Evolutionary conservation across 2,888 invertebrate species (phyloP).

Genomic region (Pinctada fucata): DNA sequence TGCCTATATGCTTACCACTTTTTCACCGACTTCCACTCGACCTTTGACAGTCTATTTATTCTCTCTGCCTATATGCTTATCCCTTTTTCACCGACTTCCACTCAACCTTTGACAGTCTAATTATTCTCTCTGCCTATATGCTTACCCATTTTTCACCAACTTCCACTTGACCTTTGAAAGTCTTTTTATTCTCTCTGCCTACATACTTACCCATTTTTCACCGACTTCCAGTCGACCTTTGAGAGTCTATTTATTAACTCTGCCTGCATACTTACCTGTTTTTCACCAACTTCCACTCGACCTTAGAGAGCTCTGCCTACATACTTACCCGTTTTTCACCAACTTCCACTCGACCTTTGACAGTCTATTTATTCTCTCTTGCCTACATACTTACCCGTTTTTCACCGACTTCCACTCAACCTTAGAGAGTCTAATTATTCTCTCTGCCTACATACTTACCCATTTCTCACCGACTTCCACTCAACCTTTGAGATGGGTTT

Average conservation of each 20-base stretch:
- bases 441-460: constrained; percentile 67
- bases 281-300: constrained; percentile 94
- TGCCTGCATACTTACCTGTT: constrained; percentile 77
- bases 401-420: constrained; percentile 79
- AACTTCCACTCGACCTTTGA: too few relatives aligned
- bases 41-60: too few relatives aligned
- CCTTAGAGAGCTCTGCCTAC: constrained; percentile 83
- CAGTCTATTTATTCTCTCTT: too few relatives aligned
- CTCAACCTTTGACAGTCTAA: too few relatives aligned
- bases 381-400: too few relatives aligned
- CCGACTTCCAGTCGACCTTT: constrained; percentile 95
- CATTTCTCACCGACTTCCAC: constrained; percentile 90
- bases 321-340: too few relatives aligned
- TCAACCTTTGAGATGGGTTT: constrained; percentile 96
- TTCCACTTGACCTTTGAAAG: constrained; percentile 97
- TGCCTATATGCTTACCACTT: too few relatives aligned
- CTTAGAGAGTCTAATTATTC: constrained; percentile 82
- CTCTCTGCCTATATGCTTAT: too few relatives aligned
- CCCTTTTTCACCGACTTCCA: too few relatives aligned
- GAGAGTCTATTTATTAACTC: constrained; percentile 79
- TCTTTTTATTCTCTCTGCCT: too few relatives aligned
- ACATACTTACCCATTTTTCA: constrained; percentile 81
- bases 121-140: too few relatives aligned
- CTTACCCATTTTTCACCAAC: constrained; percentile 83
- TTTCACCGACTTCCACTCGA: too few relatives aligned